Base-by-base conservation (phyloP, 2,113 vertebrate genomes). In the Ellobius talpinus region DNA sequence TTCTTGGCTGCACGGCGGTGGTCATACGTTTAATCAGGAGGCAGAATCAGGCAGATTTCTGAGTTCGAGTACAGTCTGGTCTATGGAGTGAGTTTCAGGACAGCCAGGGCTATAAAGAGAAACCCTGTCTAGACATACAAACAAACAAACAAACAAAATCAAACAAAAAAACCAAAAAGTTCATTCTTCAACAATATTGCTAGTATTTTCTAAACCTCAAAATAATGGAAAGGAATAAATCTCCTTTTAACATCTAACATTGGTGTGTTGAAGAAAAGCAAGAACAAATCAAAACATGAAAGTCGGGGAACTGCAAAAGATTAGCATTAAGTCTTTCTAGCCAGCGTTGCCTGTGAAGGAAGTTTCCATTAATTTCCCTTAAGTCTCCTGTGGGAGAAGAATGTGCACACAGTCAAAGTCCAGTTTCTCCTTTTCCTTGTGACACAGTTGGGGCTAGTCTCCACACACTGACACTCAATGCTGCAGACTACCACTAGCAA, bases 161-260 rank as follows among this genome's bases (percentile, higher is more conserved):
- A 45, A 45, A 3, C 79, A 89, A 87, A 65, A 78, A 4, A 45
- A 45, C 45, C n/a, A 77, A 50, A 95, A 91, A 61, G 29, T 68
- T 50, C 12, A 65, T 88, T 96, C 45, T 87, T 90, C 39, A 84
- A 87, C 17, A 92, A 3, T 47, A 19, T 29, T 85, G 65, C 19
- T 89, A 77, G 19, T 78, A 97, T 87, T 91, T 73, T 91, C 47
- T 85, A 94, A 97, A 55, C 24, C 58, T 2, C 70, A 39, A 89
- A 85, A 85, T 73, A 79, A 23, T 36, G 77, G 50, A 61, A 81
- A 94, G 55, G 23, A 91, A 63, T 36, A 94, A 92, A 84, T 94
- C 24, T 26, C 74, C 6, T 39, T 17, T 94, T 61, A 93, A 68
- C 16, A 94, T 77, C 13, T 61, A 95, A 19, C 88, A 47, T 65